Base-by-base conservation (phyloP, 1,140 invertebrate genomes). In the Eumeta japonica region DNA sequence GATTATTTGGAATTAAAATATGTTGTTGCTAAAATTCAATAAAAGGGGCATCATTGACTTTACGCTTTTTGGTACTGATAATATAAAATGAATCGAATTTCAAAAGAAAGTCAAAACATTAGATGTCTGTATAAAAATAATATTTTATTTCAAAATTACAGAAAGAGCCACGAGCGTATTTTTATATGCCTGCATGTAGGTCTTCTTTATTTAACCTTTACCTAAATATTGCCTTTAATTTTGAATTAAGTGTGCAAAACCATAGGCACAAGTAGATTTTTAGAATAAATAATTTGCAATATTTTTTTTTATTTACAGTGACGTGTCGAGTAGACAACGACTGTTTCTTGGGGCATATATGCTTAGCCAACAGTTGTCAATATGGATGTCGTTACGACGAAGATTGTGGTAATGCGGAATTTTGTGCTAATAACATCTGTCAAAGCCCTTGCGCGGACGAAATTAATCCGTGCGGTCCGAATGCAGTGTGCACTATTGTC, bases 261-360 rank as follows among this genome's bases (percentile, higher is more conserved):
- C 5, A 4, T 35, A 10, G 9, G 9, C 10, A 12, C 4, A 29
- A 18, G n/a, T n/a, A n/a, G n/a, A n/a, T n/a, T n/a, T n/a, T n/a
- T n/a, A n/a, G n/a, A 37, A 28, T 35, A 17, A 29, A 34, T 29
- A 27, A 41, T 28, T 19, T 29, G 33, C 37, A 28, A 3, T 35
- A 28, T 9, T 34, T 11, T 29, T 35, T 42, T 19, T 41, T 33
- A 43, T 48, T 71, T 77, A 39, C 59, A 85, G 84, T 94, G 16
- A 94, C 90, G 2, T 95, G 92, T 52, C 81, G 89, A 34, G 81
- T 92, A 1, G 89, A 94, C 57, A 90, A 93, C 47, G 92, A 94
- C 52, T 94, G 92, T 56, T 93, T 92, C 79, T 71, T 93, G 9
- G 90, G 90, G 9, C 90, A 94, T 52, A 89, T 94, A 45, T 94